Evolutionary conservation across 2,113 vertebrate genomes (phyloP).

Genomic region (Crypturellus undulatus): DNA sequence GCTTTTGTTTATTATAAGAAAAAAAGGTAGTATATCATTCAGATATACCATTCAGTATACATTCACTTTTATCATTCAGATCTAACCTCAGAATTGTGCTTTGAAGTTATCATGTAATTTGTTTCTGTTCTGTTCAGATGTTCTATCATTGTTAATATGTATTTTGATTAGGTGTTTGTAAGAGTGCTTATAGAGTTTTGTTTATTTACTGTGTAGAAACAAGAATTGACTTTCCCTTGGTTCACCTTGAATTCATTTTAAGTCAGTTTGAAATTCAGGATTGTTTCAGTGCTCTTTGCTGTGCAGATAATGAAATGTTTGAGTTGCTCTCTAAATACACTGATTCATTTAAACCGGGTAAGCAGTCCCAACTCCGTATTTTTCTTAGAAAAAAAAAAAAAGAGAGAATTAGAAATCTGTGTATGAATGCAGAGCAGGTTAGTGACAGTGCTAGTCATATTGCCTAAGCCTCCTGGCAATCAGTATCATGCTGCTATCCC

Average conservation of each 20-base stretch:
- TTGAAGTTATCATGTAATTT: constrained; percentile 7
- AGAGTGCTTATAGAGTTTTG: not conserved
- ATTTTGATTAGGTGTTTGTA: constrained; percentile 14
- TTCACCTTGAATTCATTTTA: not conserved
- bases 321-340: not conserved
- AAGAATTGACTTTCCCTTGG: not conserved
- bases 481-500: not conserved
- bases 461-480: rapidly evolving
- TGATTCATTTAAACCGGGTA: not conserved
- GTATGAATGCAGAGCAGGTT: not conserved
- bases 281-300: not conserved
- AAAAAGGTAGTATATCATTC: not conserved
- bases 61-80: not conserved
- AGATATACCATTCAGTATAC: too few species aligned
- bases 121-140: not conserved
- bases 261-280: not conserved
- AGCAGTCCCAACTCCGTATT: not conserved
- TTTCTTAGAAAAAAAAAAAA: not conserved
- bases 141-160: not conserved
- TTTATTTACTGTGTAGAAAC: not conserved
- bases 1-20: constrained; percentile 29
- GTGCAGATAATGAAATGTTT: not conserved
- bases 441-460: not conserved
- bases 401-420: not conserved
- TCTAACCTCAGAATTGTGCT: constrained; percentile 25